Conservation (phyloP, 2,888 invertebrate genomes). For the Andricus quercusramuli region DNA sequence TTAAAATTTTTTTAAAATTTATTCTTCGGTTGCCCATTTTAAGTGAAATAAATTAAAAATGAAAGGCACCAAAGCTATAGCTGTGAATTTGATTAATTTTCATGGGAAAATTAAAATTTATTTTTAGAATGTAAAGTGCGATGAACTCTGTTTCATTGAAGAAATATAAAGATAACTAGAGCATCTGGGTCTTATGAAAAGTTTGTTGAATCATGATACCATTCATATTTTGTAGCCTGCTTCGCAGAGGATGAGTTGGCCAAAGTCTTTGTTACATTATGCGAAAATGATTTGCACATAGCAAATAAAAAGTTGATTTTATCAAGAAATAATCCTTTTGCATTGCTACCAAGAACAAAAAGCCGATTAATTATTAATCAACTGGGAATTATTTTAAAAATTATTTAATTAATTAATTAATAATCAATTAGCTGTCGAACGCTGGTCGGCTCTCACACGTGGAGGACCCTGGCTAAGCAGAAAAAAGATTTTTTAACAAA, state of each 20-base stretch:
- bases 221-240: conserved; percentile 5
- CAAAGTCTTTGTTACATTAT: conserved; percentile 10
- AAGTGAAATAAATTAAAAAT: neutral
- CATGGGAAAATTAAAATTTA: neutral
- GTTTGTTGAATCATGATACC: conserved; percentile 3
- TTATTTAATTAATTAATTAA: too few species aligned
- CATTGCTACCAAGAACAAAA: neutral
- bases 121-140: neutral
- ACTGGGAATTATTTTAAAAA: too few species aligned
- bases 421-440: too few species aligned
- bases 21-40: neutral
- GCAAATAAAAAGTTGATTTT: neutral
- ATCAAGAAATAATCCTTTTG: neutral
- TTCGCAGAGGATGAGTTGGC: neutral
- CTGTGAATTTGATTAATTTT: neutral
- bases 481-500: too few species aligned
- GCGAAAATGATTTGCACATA: conserved; percentile 1
- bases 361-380: neutral
- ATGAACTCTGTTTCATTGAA: neutral
- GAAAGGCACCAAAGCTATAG: neutral
- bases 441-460: too few species aligned
- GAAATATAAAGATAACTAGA: neutral
- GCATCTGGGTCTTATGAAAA: neutral
- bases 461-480: too few species aligned
- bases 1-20: neutral